Base-by-base conservation (phyloP, 1,140 invertebrate species). In the Drosophila truncata region DNA sequence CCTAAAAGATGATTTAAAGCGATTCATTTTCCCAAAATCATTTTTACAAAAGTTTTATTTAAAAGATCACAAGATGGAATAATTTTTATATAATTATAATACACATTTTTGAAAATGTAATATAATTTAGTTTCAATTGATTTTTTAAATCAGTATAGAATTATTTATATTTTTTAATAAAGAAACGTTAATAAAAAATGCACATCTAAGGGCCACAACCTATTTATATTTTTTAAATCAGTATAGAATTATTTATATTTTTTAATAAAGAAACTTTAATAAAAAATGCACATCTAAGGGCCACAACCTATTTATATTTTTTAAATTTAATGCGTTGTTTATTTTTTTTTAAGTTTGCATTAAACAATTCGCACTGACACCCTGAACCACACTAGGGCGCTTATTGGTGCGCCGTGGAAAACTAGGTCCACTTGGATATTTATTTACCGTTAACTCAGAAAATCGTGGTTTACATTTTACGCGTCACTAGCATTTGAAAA, bases 391-490 rank as follows among this genome's bases (percentile, higher is more conserved):
- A 11, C 16, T 18, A 37, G 33, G 37, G 29, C 25, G 47, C 16
- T 25, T 47, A 18, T 42, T 62, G 18, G 27, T 41, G n/a, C 33
- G 6, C 18, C 29, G 13, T 20, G 20, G 29, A 65, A 52, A 52
- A 47, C 61, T 31, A n/a, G 16, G 29, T 11, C 5, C 13, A 59
- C 33, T 67, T 29, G 25, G 42, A 33, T 71, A 67, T 42, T 79
- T 82, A 69, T 50, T 77, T 82, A 80, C 83, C 83, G 82, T 65
- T 50, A 62, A 54, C 52, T 75, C 55, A 74, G 66, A 75, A 70
- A 63, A 42, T 72, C 63, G 82, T 8, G 8, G 8, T 4, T 16
- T 25, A 47, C 8, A 23, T 16, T 47, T 23, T 6, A 14, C 20
- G 18, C 2, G 4, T 13, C 23, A 42, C 18, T 42, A 42, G 18